Evolutionary conservation across 2,888 invertebrate genomes (phyloP).

Genomic region (Sipha maydis): DNA sequence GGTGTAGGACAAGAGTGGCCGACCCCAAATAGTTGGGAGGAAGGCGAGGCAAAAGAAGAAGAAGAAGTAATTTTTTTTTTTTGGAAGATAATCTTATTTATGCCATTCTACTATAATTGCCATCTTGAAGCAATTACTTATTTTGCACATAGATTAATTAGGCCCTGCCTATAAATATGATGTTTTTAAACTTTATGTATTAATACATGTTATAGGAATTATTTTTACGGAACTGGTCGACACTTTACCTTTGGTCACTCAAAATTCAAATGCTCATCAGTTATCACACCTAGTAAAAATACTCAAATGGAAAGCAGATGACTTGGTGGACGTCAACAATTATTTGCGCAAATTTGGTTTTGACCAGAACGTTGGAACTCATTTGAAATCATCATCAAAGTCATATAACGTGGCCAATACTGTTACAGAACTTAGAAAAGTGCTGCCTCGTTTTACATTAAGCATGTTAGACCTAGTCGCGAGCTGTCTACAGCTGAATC

Average conservation of each 20-base stretch:
- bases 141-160: too few relatives aligned
- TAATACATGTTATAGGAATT: neutral
- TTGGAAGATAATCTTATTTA: too few relatives aligned
- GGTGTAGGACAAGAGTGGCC: too few relatives aligned
- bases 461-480: neutral
- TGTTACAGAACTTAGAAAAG: neutral
- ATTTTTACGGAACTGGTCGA: constrained; percentile 38
- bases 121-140: too few relatives aligned
- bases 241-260: constrained; percentile 18
- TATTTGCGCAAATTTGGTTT: neutral
- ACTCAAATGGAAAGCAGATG: too few relatives aligned
- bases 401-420: constrained; percentile 11
- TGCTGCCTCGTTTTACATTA: neutral
- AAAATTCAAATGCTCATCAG: neutral
- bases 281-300: constrained; percentile 9
- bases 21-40: too few relatives aligned
- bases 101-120: too few relatives aligned
- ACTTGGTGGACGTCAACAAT: neutral
- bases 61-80: too few relatives aligned
- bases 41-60: too few relatives aligned
- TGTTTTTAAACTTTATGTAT: too few relatives aligned
- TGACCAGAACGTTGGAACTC: neutral
- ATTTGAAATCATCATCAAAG: neutral
- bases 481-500: constrained; percentile 48
- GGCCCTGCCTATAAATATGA: too few relatives aligned